Percentiles rank a stretch among this genome's conserved stretches.
phyloP scores from a whole-genome alignment of 1,140 invertebrate species.

The Trichogramma pretiosum region DNA sequence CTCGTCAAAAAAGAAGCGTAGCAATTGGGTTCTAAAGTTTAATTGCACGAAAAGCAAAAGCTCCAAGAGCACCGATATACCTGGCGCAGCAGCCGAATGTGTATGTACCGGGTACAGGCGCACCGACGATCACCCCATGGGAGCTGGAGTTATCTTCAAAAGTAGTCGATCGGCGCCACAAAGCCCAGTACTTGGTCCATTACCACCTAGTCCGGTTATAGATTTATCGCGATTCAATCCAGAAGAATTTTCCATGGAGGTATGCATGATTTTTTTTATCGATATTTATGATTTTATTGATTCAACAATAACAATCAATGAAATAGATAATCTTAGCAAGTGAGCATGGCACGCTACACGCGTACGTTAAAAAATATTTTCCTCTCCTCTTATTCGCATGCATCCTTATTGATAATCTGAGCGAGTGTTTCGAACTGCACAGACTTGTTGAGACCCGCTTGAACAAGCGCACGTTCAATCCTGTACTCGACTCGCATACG shows the following conservation, averaged over 20 bases:
- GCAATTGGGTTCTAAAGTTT: conserved; percentile 55
- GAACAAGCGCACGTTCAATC: too few species aligned
- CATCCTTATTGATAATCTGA: too few species aligned
- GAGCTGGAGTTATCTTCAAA: conserved; percentile 46
- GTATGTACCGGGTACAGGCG: conserved; percentile 54
- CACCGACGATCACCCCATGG: conserved; percentile 49
- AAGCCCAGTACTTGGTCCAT: conserved; percentile 33
- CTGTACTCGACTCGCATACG: too few species aligned
- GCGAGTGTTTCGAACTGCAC: too few species aligned
- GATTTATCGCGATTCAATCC: conserved; percentile 53
- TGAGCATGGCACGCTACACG: too few species aligned
- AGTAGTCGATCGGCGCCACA: conserved; percentile 34
- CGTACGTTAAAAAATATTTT: too few species aligned
- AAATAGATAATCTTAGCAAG: too few species aligned
- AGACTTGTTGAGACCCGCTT: too few species aligned
- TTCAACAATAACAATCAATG: too few species aligned
- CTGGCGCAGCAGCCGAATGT: conserved; percentile 46
- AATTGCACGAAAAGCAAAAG: conserved; percentile 51
- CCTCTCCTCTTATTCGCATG: too few species aligned
- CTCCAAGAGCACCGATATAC: conserved; percentile 44
- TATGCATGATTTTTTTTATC: conserved; percentile 16
- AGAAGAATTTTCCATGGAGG: conserved; percentile 52
- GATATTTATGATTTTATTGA: neutral
- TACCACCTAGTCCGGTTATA: conserved; percentile 46
- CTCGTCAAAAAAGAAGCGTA: conserved; percentile 48